Base-by-base conservation (phyloP, 1,140 invertebrate species). In the Drosophila orena region DNA sequence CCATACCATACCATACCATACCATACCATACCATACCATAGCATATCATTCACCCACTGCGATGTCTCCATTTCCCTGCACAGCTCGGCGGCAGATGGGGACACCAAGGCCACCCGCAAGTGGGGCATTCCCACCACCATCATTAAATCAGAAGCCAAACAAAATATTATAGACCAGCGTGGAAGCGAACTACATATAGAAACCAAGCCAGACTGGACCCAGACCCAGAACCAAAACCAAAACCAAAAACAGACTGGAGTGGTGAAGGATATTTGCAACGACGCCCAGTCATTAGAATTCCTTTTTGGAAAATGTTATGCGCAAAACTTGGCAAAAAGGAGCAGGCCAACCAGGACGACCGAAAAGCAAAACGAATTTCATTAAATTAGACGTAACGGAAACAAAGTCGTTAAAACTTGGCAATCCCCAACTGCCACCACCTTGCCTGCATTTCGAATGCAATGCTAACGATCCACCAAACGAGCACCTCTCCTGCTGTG, bases 311-410 rank as follows among this genome's bases (percentile, higher is more conserved):
- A 86, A 75, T 81, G 71, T 47, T 86, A 81, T 86, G 79, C 83
- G 79, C 52, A 79, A 79, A 83, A 86, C 57, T 86, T 88, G 65
- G 61, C 64, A 61, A 44, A 65, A 58, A 70, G 60, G 60, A 46
- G 76, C 55, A 27, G 55, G 46, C 22, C 11, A 56, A 46, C 49
- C 50, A 81, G 42, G n/a, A 46, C 73, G 76, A 81, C 44, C 79
- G 76, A 83, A 77, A 81, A 61, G 79, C 61, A 88, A 88, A 88
- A 83, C 83, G 83, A 88, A 89, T 88, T 88, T 88, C 83, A 88
- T 88, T 88, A 88, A 88, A 88, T 88, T 88, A 88, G 84, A 88
- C 83, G 84, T 88, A 88, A 88, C 83, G 83, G 83, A 89, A 88
- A 88, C 83, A 88, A 88, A 88, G 83, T 88, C 84, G 83, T 88